Percentiles rank a stretch among this genome's conserved stretches.
Evolutionary conservation across 2,797 vertebrate species (phyloP).

Genomic region (Acanthurus leucopareius): DNA sequence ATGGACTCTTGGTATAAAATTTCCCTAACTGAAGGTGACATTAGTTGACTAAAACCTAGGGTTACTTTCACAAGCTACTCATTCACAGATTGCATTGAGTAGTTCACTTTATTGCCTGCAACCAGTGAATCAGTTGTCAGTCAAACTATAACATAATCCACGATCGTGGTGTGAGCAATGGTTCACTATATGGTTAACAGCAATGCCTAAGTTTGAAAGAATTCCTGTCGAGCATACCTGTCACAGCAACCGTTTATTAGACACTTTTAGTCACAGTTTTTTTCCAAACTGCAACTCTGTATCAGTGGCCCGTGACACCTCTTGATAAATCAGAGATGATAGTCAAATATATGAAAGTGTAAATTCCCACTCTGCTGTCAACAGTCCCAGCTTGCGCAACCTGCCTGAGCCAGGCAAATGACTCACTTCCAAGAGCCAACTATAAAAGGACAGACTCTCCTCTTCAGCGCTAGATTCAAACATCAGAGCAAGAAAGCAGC

Average conservation of each 20-base stretch:
- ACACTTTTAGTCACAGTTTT: slow-evolving; percentile 44
- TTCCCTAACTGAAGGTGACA: background rate
- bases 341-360: background rate
- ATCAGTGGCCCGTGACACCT: background rate
- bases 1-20: background rate
- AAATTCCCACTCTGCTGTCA: slow-evolving; percentile 56
- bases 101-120: slow-evolving; percentile 12
- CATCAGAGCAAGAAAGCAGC: slow-evolving; percentile 35
- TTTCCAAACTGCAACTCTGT: slow-evolving; percentile 15
- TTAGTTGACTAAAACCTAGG: background rate
- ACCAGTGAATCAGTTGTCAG: slow-evolving; percentile 15
- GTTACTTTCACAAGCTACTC: background rate
- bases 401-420: slow-evolving; percentile 15
- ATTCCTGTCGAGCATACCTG: background rate
- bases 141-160: background rate
- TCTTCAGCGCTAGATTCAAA: slow-evolving; percentile 62
- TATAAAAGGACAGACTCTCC: slow-evolving; percentile 57
- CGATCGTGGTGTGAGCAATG: background rate
- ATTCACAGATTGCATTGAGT: slow-evolving; percentile 6
- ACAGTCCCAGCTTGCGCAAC: slow-evolving; percentile 68
- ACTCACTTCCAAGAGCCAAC: slow-evolving; percentile 51
- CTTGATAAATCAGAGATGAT: slow-evolving; percentile 24
- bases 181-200: background rate
- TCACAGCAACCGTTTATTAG: background rate
- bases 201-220: background rate